Conservation (phyloP, 2,797 vertebrate genomes). For the Zenarchopterus dispar region DNA sequence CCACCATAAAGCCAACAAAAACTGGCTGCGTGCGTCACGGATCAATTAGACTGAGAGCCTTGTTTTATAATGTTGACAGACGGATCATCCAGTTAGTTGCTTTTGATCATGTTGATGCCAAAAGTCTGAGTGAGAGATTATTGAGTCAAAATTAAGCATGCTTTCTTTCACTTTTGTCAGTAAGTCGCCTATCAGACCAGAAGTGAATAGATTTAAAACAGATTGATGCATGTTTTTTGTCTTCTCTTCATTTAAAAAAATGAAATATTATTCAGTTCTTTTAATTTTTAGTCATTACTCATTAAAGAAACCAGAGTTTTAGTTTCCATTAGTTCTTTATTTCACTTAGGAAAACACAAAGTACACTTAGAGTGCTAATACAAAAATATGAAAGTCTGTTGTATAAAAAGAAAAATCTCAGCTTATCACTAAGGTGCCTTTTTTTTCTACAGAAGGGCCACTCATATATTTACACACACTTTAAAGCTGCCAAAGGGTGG, state of each 20-base stretch:
- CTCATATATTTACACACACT: conserved; percentile 27
- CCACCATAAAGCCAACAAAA: background rate
- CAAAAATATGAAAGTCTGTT: conserved; percentile 51
- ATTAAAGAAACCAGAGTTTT: background rate
- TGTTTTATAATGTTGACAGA: conserved; percentile 8
- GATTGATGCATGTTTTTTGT: background rate
- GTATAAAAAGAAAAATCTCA: conserved; percentile 24
- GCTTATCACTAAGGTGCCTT: conserved; percentile 8
- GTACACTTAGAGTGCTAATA: conserved; percentile 28
- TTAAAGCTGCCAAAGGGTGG: conserved; percentile 65
- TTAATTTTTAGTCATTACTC: background rate
- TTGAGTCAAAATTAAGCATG: background rate
- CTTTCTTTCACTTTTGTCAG: conserved; percentile 20
- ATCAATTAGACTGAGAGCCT: background rate
- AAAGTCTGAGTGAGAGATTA: background rate
- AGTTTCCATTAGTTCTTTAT: conserved; percentile 48
- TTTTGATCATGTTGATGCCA: conserved; percentile 5
- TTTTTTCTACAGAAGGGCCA: no score
- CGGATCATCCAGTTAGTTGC: conserved; percentile 7
- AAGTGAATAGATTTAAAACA: conserved; percentile 5
- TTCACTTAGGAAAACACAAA: conserved; percentile 35
- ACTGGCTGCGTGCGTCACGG: conserved; percentile 1
- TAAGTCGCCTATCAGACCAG: background rate
- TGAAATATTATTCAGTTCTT: background rate
- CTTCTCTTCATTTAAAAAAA: background rate